Evolutionary conservation across 2,113 vertebrate species (phyloP), one percentile per base, ranked within the genome.

Genomic region (Menidia beryllina): DNA sequence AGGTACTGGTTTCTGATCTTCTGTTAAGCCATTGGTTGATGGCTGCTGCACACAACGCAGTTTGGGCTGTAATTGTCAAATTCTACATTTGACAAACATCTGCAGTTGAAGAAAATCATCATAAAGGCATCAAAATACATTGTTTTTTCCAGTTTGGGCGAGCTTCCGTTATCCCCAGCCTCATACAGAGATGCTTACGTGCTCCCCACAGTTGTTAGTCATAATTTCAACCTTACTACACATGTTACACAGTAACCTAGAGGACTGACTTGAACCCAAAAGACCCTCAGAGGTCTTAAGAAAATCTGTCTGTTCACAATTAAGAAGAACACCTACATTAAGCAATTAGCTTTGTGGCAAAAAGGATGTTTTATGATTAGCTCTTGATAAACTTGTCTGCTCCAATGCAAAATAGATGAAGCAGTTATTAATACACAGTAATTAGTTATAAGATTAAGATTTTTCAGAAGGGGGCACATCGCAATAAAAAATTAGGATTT

Each of bases 321-420:
- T n/a, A n/a, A n/a, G n/a, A n/a, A n/a, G n/a, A n/a, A n/a, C n/a
- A n/a, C n/a, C n/a, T n/a, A n/a, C n/a, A n/a, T n/a, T n/a, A n/a
- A n/a, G n/a, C n/a, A n/a, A n/a, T n/a, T n/a, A n/a, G n/a, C n/a
- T n/a, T n/a, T n/a, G n/a, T 19, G 54, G 59, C 47, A 61, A 56
- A 70, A 65, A 36, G 30, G 30, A 34, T 52, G 20, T 59, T 76
- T 70, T 69, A 20, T 69, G 26, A 69, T 39, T 72, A 21, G 21
- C 50, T 20, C 55, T 45, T 21, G 25, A 51, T 59, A 23, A 78
- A 36, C 47, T 75, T 27, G n/a, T 66, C 65, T 52, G 1, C 53
- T 65, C 24, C 36, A 55, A 20, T 17, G 49, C 1, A 53, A 43
- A 72, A 26, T 47, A 30, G 15, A 50, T 51, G 30, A 34, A 54